These are phyloP conservation scores for Caerostris extrusa DNA, from an alignment of 1,140 invertebrate species.

Conservation along the genomic window DNA sequence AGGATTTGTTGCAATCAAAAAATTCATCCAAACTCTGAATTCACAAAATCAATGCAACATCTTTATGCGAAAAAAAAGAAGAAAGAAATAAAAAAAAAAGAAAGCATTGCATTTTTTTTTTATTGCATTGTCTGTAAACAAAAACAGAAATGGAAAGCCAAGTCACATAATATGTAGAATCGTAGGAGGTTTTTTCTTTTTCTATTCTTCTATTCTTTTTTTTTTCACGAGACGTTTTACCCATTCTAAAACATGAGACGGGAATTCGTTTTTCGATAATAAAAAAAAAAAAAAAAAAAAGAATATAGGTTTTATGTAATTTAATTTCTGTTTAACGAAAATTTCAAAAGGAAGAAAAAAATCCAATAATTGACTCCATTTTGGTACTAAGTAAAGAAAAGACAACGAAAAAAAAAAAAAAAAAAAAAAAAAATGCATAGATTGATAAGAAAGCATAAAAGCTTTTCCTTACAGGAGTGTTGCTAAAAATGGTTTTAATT, in stretches of 20 bases:
- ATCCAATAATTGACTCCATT: slow-evolving; percentile 55
- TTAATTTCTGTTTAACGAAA: slow-evolving; percentile 47
- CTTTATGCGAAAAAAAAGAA: neutral
- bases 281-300: no score
- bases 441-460: slow-evolving; percentile 51
- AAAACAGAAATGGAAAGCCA: neutral
- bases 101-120: neutral
- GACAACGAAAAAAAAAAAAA: neutral
- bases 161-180: neutral
- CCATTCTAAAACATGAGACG: neutral
- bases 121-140: neutral
- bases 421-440: neutral
- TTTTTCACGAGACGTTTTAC: neutral
- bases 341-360: slow-evolving; percentile 2
- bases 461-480: neutral
- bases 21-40: neutral
- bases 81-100: neutral
- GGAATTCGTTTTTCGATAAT: slow-evolving; percentile 54
- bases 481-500: slow-evolving; percentile 46
- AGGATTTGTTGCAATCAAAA: neutral
- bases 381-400: neutral
- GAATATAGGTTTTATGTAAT: slow-evolving; percentile 50
- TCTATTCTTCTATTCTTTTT: neutral
- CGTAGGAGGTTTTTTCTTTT: neutral
- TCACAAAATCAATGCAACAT: neutral